These are phyloP conservation scores for Rhinogobius similis DNA, from an alignment of 2,113 vertebrate species.

Conservation along the genomic window DNA sequence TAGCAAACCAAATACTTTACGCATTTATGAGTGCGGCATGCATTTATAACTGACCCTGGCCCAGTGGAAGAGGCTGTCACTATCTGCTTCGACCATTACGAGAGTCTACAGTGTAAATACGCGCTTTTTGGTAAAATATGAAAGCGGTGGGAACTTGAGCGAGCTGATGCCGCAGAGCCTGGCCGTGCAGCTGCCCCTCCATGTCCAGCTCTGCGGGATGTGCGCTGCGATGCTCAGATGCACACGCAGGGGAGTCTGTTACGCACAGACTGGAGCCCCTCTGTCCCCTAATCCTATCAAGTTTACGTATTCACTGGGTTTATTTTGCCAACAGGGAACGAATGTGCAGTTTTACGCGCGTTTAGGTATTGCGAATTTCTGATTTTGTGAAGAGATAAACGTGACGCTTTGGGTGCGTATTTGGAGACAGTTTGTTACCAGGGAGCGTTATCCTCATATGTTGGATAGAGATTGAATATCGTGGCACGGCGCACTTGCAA, in stretches of 20 bases:
- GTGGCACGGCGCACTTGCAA: slow-evolving; percentile 41
- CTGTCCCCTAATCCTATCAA: slow-evolving; percentile 45
- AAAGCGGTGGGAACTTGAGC: slow-evolving; percentile 15
- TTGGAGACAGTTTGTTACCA: background rate
- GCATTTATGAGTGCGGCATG: slow-evolving; percentile 2
- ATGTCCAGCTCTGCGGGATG: slow-evolving; percentile 57
- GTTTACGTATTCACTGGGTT: slow-evolving; percentile 48
- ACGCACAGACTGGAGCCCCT: slow-evolving; percentile 37
- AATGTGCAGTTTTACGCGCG: background rate
- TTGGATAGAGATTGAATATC: background rate
- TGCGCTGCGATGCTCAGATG: slow-evolving; percentile 57
- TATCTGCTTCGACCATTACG: background rate
- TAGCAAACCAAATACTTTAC: slow-evolving; percentile 27
- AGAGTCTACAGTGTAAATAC: background rate
- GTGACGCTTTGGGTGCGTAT: slow-evolving; percentile 6
- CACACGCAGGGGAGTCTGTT: slow-evolving; percentile 62
- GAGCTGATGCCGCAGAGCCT: slow-evolving; percentile 55
- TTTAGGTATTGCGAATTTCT: too few relatives aligned
- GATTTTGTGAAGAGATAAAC: slow-evolving; percentile 8
- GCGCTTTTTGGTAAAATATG: background rate
- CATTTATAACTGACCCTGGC: slow-evolving; percentile 9
- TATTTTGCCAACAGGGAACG: slow-evolving; percentile 4
- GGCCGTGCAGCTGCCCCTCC: slow-evolving; percentile 49
- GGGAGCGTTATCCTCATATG: slow-evolving; percentile 4
- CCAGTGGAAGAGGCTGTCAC: background rate